Conservation (phyloP, 2,797 vertebrate genomes). For the Microchirus variegatus region DNA sequence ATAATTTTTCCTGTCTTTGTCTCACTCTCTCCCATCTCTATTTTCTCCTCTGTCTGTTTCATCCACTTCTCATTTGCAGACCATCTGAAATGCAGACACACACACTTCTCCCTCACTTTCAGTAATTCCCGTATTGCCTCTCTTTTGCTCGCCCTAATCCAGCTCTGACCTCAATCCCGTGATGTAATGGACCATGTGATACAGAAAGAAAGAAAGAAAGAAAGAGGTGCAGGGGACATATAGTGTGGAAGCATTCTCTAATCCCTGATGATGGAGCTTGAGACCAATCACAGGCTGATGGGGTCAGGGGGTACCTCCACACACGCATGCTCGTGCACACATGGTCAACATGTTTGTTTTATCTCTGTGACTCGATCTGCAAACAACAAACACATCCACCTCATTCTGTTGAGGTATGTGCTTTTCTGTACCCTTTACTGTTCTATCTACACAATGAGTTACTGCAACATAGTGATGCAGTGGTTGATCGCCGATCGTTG, state of each 20-base stretch:
- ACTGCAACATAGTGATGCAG: too few species aligned
- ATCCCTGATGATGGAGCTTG: conserved; percentile 66
- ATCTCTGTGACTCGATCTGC: conserved; percentile 35
- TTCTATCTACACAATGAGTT: too few species aligned
- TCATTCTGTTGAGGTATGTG: too few species aligned
- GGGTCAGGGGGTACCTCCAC: conserved; percentile 44
- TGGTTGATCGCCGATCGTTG: too few species aligned
- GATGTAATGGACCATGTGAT: conserved; percentile 86
- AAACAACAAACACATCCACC: conserved; percentile 27
- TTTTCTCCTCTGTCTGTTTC: conserved; percentile 24
- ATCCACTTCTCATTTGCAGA: conserved; percentile 28
- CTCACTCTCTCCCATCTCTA: conserved; percentile 27
- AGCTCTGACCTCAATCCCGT: conserved; percentile 85
- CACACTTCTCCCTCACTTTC: conserved; percentile 57
- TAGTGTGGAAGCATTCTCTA: conserved; percentile 75
- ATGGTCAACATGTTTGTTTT: conserved; percentile 76
- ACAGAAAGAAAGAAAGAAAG: conserved; percentile 43
- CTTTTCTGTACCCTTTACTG: too few species aligned
- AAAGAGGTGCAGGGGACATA: conserved; percentile 39
- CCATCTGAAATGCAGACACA: conserved; percentile 33
- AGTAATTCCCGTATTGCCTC: conserved; percentile 68
- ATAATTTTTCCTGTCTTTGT: conserved; percentile 30
- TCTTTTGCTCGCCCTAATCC: conserved; percentile 77
- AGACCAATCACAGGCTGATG: too few species aligned
- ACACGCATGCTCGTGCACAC: conserved; percentile 8